Base-by-base conservation (phyloP, 2,113 vertebrate species). In the Mandrillus leucophaeus region DNA sequence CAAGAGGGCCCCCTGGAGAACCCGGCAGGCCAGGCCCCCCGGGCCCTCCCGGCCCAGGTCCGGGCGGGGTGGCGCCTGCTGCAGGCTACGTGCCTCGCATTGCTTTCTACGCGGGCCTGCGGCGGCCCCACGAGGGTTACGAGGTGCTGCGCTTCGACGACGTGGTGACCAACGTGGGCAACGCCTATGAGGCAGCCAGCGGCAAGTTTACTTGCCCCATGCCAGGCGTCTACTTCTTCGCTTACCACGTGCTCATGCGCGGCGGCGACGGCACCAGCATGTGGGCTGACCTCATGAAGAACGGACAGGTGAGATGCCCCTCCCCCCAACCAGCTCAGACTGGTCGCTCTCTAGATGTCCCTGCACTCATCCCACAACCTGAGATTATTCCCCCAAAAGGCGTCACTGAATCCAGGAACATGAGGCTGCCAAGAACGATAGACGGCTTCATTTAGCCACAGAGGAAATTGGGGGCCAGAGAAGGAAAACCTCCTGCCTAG, bases 201-300 rank as follows among this genome's bases (percentile, higher is more conserved):
- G 99, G 99, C 96, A 99, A 99, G 97, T 99, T 99, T 99, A 99
- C 99, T 97, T 99, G 99, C 98, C 99, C 99, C 11, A 99, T 99
- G 93, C 99, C 99, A 6, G 99, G 99, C 92, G 99, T 99, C 98
- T 99, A 99, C 98, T 99, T 99, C 99, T 99, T 99, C 98, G 99
- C 99, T 98, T 99, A 99, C 98, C 99, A 99, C 73, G 99, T 99
- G 97, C 99, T 99, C 70, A 99, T 99, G 99, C 99, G 99, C 96
- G 99, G 99, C n/a, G 99, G 99, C 27, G 99, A 99, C 5, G 99
- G 99, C 48, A 99, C 99, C 98, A 99, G 99, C 98, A 99, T 99
- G 99, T 99, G 99, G 99, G 99, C 99, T 0, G 99, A 99, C 97
- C 98, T 99, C 87, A 99, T 99, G 99, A 99, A 99, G 98, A 99